Percentiles rank a stretch among this genome's conserved stretches.
phyloP scores from a whole-genome alignment of 2,797 vertebrate genomes.

The Scarus forsteni region DNA sequence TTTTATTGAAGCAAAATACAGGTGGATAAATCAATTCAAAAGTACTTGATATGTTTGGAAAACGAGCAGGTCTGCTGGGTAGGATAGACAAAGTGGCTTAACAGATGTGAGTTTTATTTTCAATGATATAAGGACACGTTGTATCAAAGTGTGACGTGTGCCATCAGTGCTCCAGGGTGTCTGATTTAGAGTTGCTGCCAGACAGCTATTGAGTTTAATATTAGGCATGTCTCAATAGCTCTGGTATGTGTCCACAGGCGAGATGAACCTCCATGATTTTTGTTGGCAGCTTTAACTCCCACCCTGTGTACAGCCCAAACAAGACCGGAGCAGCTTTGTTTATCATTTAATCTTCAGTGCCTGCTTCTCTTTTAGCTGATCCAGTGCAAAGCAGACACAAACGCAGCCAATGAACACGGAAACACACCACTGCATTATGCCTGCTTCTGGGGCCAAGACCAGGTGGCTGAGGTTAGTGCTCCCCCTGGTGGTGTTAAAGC shows the following conservation, averaged over 20 bases:
- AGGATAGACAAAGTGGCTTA: neutral
- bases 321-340: conserved; percentile 50
- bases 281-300: conserved; percentile 30
- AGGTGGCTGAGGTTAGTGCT: conserved; percentile 91
- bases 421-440: conserved; percentile 97
- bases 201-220: conserved; percentile 63
- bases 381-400: conserved; percentile 97
- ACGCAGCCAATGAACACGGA: conserved; percentile 95
- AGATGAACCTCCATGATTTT: conserved; percentile 23
- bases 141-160: neutral
- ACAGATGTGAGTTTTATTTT: neutral
- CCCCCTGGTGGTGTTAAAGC: conserved; percentile 68
- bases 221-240: conserved; percentile 68
- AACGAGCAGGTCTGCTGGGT: neutral
- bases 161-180: conserved; percentile 30
- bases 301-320: conserved; percentile 65
- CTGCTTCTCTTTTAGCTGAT: conserved; percentile 85
- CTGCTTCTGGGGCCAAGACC: conserved; percentile 97
- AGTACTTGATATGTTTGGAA: neutral
- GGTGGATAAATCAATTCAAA: neutral
- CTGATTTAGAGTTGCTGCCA: conserved; percentile 52
- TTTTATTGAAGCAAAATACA: neutral
- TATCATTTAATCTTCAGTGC: conserved; percentile 55
- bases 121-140: neutral
- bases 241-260: conserved; percentile 63